phyloP scores from a whole-genome alignment of 2,888 invertebrate genomes.

The Encarsia formosa region DNA sequence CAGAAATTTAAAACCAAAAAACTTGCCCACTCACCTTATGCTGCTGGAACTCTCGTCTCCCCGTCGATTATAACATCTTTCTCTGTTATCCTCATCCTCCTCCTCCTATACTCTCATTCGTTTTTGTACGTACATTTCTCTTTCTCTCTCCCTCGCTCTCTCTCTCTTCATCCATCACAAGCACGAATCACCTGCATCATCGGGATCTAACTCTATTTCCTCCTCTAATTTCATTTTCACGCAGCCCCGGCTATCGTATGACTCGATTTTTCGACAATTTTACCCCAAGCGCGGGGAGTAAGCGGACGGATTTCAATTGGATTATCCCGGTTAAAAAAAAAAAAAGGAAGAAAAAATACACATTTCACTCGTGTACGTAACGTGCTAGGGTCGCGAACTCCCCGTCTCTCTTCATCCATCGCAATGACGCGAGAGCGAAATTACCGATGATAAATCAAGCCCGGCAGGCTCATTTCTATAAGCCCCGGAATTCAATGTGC shows the following conservation, averaged over 20 bases:
- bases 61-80: neutral
- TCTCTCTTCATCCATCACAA: neutral
- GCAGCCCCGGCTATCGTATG: conserved; percentile 39
- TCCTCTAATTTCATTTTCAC: conserved; percentile 48
- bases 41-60: neutral
- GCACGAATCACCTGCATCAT: conserved; percentile 42
- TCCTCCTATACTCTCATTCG: neutral
- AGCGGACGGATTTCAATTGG: conserved; percentile 38
- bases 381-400: conserved; percentile 33
- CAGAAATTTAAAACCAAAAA: conserved; percentile 39
- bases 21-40: conserved; percentile 11
- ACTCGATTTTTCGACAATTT: conserved; percentile 50
- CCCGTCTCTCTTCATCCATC: conserved; percentile 39
- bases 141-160: conserved; percentile 1
- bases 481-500: conserved; percentile 20
- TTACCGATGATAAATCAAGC: conserved; percentile 46
- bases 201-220: conserved; percentile 43
- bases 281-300: conserved; percentile 24
- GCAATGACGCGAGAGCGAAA: conserved; percentile 38
- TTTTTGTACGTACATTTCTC: neutral
- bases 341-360: conserved; percentile 31
- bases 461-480: conserved; percentile 42
- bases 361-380: conserved; percentile 12
- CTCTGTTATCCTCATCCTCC: neutral
- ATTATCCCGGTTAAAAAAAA: conserved; percentile 32